Conservation (phyloP, 1,140 invertebrate genomes). For the Brachystomella parvula region DNA sequence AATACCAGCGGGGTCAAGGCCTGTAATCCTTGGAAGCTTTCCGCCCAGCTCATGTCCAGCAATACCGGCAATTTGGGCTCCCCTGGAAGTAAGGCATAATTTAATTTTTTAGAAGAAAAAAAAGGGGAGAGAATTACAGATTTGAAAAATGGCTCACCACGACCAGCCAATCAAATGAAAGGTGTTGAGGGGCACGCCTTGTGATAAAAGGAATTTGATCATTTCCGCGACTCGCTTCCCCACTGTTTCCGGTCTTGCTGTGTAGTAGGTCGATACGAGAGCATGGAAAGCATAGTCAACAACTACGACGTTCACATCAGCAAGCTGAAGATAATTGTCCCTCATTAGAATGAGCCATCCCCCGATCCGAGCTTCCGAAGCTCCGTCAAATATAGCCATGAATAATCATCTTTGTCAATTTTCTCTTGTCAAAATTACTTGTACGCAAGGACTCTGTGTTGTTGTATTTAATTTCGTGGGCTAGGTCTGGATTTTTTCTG, state of each 20-base stretch:
- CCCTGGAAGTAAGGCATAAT: background rate
- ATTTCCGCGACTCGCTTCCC: slow-evolving; percentile 26
- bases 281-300: slow-evolving; percentile 33
- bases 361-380: slow-evolving; percentile 21
- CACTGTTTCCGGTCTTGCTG: slow-evolving; percentile 25
- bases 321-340: slow-evolving; percentile 28
- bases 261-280: slow-evolving; percentile 18
- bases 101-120: too few species aligned
- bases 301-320: slow-evolving; percentile 30
- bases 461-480: slow-evolving; percentile 23
- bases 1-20: slow-evolving; percentile 17
- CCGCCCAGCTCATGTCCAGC: slow-evolving; percentile 25
- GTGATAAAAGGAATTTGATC: slow-evolving; percentile 16
- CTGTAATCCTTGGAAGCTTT: slow-evolving; percentile 30
- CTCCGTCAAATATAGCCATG: slow-evolving; percentile 23
- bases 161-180: slow-evolving; percentile 33
- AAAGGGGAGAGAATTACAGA: too few species aligned
- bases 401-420: slow-evolving; percentile 21
- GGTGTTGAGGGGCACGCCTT: slow-evolving; percentile 3
- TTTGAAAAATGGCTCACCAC: slow-evolving; percentile 27
- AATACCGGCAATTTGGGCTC: slow-evolving; percentile 25
- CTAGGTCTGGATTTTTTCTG: slow-evolving; percentile 23
- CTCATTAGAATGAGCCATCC: slow-evolving; percentile 21
- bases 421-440: slow-evolving; percentile 20
- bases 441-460: slow-evolving; percentile 6